Conservation (phyloP, 1,140 invertebrate genomes). For the Apis dorsata region DNA sequence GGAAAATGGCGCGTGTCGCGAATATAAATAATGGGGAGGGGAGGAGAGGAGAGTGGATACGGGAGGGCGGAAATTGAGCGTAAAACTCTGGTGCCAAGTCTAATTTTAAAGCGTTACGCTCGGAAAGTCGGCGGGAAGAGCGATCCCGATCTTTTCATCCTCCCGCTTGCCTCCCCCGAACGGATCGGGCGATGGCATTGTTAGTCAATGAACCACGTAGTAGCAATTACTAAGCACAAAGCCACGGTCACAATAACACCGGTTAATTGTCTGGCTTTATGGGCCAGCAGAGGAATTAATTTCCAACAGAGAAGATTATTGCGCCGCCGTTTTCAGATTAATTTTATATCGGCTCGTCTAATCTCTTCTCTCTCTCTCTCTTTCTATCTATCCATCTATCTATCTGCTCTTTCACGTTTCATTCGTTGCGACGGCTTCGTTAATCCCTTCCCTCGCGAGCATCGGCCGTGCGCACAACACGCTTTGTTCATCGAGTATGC, state of each 20-base stretch:
- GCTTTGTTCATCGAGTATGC: background rate
- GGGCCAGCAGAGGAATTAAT: slow-evolving; percentile 41
- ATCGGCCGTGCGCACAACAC: background rate
- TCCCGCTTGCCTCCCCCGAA: background rate
- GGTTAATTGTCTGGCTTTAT: slow-evolving; percentile 48
- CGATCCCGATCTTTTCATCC: background rate
- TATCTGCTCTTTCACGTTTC: background rate
- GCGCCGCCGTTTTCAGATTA: slow-evolving; percentile 28
- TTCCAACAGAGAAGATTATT: slow-evolving; percentile 37
- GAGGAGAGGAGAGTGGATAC: background rate
- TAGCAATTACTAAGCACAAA: slow-evolving; percentile 55
- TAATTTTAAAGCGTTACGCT: slow-evolving; percentile 49
- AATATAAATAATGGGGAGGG: slow-evolving; percentile 30
- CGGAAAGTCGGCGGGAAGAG: background rate
- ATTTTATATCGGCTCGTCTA: slow-evolving; percentile 29
- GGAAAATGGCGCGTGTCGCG: background rate
- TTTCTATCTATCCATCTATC: background rate
- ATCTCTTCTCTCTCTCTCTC: background rate
- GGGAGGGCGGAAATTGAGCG: slow-evolving; percentile 33
- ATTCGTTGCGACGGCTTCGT: slow-evolving; percentile 1
- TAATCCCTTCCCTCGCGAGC: background rate
- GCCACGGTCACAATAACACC: slow-evolving; percentile 46
- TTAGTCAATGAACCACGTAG: slow-evolving; percentile 50
- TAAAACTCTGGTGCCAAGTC: slow-evolving; percentile 27
- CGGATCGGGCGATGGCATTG: slow-evolving; percentile 33